Conservation (phyloP, 2,113 vertebrate genomes). For the Phylloscopus trochiloides region DNA sequence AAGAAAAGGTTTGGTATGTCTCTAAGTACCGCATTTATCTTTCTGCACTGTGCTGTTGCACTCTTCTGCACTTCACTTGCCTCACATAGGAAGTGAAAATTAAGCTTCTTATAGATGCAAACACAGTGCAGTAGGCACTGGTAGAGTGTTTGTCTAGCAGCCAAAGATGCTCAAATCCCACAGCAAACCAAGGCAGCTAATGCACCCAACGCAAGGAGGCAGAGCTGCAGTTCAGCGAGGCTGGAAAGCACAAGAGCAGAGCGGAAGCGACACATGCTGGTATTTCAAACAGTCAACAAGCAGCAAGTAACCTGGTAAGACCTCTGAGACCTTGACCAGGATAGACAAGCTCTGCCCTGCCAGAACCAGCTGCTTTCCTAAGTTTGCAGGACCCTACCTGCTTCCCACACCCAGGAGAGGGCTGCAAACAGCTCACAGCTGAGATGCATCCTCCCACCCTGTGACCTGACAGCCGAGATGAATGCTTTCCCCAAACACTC, state of each 20-base stretch:
- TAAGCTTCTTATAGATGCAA: not conserved
- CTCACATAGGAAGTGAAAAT: not conserved
- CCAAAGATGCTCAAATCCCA: not conserved
- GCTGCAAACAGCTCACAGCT: not conserved
- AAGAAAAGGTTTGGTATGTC: not conserved
- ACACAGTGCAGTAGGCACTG: not conserved
- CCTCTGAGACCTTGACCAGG: conserved; percentile 53
- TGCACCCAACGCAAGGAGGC: not conserved
- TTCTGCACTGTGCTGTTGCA: not conserved
- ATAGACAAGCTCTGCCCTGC: conserved; percentile 40
- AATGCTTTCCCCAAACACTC: rapidly evolving
- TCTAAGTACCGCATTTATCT: not conserved
- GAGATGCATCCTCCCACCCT: not conserved
- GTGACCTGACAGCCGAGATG: not conserved
- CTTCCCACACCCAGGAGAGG: not conserved
- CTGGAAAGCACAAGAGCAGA: not conserved
- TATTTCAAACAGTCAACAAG: conserved; percentile 40
- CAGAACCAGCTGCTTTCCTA: conserved; percentile 11
- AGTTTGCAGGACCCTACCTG: not conserved
- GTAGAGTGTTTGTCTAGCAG: not conserved
- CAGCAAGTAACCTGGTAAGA: conserved; percentile 42
- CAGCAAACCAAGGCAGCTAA: not conserved
- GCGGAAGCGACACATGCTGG: conserved; percentile 4
- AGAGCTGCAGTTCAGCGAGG: not conserved
- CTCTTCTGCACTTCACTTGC: not conserved